These are phyloP conservation scores for Tachina fera DNA, from an alignment of 2,888 invertebrate genomes.

Conservation along the genomic window DNA sequence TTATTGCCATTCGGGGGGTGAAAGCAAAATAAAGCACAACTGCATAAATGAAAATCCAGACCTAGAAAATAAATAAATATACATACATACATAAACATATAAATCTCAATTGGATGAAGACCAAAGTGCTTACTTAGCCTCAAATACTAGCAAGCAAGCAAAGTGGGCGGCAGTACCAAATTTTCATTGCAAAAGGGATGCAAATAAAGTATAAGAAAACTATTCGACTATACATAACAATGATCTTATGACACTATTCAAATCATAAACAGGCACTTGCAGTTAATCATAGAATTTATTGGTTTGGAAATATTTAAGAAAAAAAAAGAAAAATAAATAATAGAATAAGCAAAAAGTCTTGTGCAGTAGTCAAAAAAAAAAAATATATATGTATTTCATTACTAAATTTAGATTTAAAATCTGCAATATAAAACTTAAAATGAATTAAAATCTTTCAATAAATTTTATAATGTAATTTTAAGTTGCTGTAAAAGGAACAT, in stretches of 20 bases:
- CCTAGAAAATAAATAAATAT: not conserved
- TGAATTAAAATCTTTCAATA: not conserved
- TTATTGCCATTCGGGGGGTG: slow-evolving; percentile 51
- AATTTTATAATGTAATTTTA: not conserved
- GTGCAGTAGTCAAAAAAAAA: not conserved
- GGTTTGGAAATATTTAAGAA: slow-evolving; percentile 38
- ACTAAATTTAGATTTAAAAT: too few species aligned
- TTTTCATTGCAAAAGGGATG: not conserved
- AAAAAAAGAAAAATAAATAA: slow-evolving; percentile 1
- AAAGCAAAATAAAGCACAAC: slow-evolving; percentile 26
- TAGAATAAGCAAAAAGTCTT: not conserved
- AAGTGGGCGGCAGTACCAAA: slow-evolving; percentile 39
- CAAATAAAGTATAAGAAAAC: slow-evolving; percentile 27
- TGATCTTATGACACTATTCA: slow-evolving; percentile 60
- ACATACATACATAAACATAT: slow-evolving; percentile 9
- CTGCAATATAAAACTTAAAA: too few species aligned
- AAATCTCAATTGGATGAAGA: slow-evolving; percentile 46
- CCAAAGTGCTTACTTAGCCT: not conserved
- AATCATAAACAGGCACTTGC: slow-evolving; percentile 67
- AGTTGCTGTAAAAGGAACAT: not conserved
- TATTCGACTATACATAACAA: slow-evolving; percentile 33
- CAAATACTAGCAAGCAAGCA: not conserved
- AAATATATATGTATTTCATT: too few species aligned
- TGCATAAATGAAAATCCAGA: slow-evolving; percentile 27
- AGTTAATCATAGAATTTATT: slow-evolving; percentile 67